A percentile compares a stretch with the other conserved stretches of the same genome.
These are phyloP conservation scores for Toxotes chatareus DNA, from an alignment of 2,113 vertebrate species.

Conservation along the genomic window DNA sequence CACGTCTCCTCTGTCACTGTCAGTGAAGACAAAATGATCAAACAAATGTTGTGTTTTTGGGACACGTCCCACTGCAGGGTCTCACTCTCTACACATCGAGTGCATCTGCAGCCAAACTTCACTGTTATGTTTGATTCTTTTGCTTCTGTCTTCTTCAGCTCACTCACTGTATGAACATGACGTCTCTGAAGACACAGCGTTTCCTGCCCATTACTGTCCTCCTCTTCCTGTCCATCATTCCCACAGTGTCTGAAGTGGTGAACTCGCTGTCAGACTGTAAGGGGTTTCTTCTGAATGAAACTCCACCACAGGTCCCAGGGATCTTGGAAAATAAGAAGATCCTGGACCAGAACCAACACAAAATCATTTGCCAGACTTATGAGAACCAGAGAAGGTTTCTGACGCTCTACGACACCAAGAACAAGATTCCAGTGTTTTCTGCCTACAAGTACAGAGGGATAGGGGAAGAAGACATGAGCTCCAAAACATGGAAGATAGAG, in stretches of 20 bases:
- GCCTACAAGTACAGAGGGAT: conserved; percentile 34
- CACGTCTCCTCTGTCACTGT: no score
- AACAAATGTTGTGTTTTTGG: no score
- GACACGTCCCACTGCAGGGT: no score
- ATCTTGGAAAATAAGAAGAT: conserved; percentile 31
- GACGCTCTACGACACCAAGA: conserved; percentile 54
- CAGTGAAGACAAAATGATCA: no score
- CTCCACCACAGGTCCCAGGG: conserved; percentile 29
- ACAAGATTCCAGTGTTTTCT: conserved; percentile 73
- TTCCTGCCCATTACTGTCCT: not conserved
- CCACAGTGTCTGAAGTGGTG: conserved; percentile 40
- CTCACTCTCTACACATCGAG: no score
- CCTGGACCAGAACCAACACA: conserved; percentile 48
- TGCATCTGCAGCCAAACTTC: no score
- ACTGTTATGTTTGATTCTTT: no score
- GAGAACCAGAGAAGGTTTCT: not conserved
- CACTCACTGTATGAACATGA: not conserved
- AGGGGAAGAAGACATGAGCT: rapidly evolving
- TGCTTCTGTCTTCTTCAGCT: no score
- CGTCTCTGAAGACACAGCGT: not conserved
- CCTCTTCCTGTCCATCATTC: conserved; percentile 10
- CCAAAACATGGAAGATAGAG: not conserved
- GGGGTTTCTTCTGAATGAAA: conserved; percentile 19
- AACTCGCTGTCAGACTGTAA: not conserved
- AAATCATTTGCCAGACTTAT: conserved; percentile 59